A percentile compares a stretch with the other conserved stretches of the same genome.
phyloP scores from a whole-genome alignment of 2,888 invertebrate species.

The Theretra japonica region DNA sequence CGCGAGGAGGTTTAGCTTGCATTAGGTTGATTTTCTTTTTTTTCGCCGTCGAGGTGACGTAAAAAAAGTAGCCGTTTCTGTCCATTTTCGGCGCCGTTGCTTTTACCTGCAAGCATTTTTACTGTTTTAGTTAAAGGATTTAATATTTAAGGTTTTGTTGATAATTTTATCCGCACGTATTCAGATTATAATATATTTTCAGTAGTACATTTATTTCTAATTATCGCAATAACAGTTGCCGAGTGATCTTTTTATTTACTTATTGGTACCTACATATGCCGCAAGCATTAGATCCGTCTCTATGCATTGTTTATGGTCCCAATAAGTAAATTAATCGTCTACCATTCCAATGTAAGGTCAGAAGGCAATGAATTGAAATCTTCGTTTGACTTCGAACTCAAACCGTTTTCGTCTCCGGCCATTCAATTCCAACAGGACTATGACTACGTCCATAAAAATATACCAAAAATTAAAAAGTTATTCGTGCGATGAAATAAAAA shows the following conservation, averaged over 20 bases:
- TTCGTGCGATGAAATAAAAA: conserved; percentile 21
- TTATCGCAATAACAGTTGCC: too few relatives aligned
- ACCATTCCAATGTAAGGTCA: too few relatives aligned
- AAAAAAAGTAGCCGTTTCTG: conserved; percentile 80
- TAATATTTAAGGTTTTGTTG: not conserved
- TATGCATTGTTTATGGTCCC: too few relatives aligned
- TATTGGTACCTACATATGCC: too few relatives aligned
- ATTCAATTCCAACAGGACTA: not conserved
- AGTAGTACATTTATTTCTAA: not conserved
- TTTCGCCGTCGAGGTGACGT: conserved; percentile 79
- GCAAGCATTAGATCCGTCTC: too few relatives aligned
- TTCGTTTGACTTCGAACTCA: too few relatives aligned
- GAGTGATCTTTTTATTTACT: too few relatives aligned
- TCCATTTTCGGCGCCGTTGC: conserved; percentile 80
- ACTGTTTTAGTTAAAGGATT: not conserved
- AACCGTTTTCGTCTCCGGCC: too few relatives aligned
- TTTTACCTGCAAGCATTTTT: conserved; percentile 67
- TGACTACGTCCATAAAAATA: not conserved
- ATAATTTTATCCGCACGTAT: too few relatives aligned
- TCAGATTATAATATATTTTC: not conserved
- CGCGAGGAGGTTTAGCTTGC: conserved; percentile 78
- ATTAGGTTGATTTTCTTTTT: conserved; percentile 82
- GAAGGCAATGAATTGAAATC: too few relatives aligned
- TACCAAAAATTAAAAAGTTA: conserved; percentile 20
- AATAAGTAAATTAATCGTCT: too few relatives aligned